Percentiles rank a stretch among this genome's conserved stretches.
These are phyloP conservation scores for Thrips palmi DNA, from an alignment of 1,140 invertebrate genomes.

Conservation along the genomic window DNA sequence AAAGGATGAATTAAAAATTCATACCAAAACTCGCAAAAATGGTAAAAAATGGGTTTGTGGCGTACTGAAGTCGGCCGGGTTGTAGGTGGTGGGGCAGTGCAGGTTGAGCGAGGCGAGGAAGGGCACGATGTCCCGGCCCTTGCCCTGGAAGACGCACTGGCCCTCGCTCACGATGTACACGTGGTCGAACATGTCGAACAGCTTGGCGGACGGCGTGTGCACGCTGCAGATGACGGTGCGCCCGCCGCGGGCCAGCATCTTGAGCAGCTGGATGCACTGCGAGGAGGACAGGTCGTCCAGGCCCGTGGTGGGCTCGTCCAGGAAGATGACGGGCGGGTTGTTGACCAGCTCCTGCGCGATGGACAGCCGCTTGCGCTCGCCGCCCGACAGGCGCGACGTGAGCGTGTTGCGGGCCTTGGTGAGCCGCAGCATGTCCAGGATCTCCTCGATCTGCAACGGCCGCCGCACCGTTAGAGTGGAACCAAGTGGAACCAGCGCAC, in stretches of 20 bases:
- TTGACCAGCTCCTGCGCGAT: conserved; percentile 85
- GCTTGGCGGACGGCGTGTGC: conserved; percentile 70
- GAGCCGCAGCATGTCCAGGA: conserved; percentile 43
- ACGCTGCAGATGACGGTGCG: conserved; percentile 79
- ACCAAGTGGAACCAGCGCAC: too few species aligned
- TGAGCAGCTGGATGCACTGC: conserved; percentile 54
- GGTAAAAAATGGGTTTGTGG: not conserved
- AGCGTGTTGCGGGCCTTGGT: conserved; percentile 42
- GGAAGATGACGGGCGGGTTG: conserved; percentile 80
- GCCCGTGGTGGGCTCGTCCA: conserved; percentile 72
- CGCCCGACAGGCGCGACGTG: conserved; percentile 63
- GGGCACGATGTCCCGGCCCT: conserved; percentile 41
- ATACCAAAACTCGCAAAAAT: not conserved
- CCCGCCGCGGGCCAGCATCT: conserved; percentile 57
- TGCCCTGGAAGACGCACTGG: conserved; percentile 54
- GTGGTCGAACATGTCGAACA: conserved; percentile 59
- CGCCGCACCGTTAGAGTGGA: too few species aligned
- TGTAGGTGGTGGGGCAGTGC: conserved; percentile 55
- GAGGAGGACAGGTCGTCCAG: conserved; percentile 57
- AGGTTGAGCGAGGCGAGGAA: conserved; percentile 43
- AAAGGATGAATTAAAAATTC: not conserved
- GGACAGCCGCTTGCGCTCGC: conserved; percentile 77
- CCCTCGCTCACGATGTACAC: conserved; percentile 55
- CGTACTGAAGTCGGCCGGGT: conserved; percentile 68
- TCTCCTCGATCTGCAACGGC: conserved; percentile 52